Evolutionary conservation across 2,113 vertebrate species (phyloP), one percentile per base, ranked within the genome.

Genomic region (Galbula dea): DNA sequence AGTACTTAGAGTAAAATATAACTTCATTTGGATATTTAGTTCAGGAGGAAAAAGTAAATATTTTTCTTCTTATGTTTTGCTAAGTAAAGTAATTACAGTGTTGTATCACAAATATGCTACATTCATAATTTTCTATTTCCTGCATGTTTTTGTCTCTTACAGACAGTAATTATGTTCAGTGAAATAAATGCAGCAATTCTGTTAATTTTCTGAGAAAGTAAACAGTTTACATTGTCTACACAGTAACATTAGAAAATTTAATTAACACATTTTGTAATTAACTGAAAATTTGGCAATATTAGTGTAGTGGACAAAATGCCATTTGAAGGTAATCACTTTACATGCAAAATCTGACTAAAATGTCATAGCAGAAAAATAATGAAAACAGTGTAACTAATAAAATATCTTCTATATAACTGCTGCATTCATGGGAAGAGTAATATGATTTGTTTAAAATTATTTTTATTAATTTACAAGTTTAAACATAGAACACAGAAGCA

Each of bases 121-220:
- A 95, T 96, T 95, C 46, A 96, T 96, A 67, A 91, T 93, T 73
- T 91, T 85, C 49, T 83, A 82, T 94, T 92, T 88, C 80, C 30
- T 69, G 23, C 8, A 37, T 63, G 49, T 95, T 93, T 97, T 93
- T 95, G 65, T 18, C 61, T 89, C 81, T 80, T 61, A 72, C 94
- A 88, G 92, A 82, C 62, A 59, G 73, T 83, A 46, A 90, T 84
- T 82, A 92, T 94, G 95, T 89, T 80, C 65, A 67, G 41, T 95
- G 81, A 95, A 92, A 72, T 22, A 90, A 77, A 87, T 84, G 57
- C 45, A 72, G 6, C 52, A 76, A 81, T 84, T 88, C 83, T 92
- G 92, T 97, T 96, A 91, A 94, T 97, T 97, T 97, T 95, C 83
- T 45, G 18, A 54, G 20, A 59, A 20, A 21, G 95, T 93, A 96